phyloP scores from a whole-genome alignment of 2,888 invertebrate genomes.

The Antheraea assamensis region DNA sequence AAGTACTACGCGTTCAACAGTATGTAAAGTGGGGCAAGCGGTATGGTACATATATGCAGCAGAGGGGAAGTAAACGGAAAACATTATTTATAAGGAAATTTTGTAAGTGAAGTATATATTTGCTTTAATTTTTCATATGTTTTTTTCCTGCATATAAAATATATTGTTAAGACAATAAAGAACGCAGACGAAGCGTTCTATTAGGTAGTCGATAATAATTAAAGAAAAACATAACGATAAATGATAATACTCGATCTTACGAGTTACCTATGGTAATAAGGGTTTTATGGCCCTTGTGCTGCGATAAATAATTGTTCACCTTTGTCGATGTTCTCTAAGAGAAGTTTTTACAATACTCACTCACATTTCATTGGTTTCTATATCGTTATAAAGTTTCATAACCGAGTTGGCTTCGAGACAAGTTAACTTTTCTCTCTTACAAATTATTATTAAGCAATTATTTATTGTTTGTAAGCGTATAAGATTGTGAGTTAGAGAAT shows the following conservation, averaged over 20 bases:
- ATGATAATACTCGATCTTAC: slow-evolving; percentile 26
- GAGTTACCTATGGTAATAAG: slow-evolving; percentile 32
- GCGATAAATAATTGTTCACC: slow-evolving; percentile 52
- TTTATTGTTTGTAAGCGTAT: slow-evolving; percentile 34
- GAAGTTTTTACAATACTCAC: slow-evolving; percentile 55
- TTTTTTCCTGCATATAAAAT: too few relatives aligned
- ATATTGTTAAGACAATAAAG: too few relatives aligned
- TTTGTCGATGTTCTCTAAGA: slow-evolving; percentile 47
- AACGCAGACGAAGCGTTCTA: too few relatives aligned
- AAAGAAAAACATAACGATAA: not conserved
- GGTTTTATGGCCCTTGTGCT: slow-evolving; percentile 42
- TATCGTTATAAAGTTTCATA: slow-evolving; percentile 50
- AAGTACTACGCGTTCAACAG: too few relatives aligned
- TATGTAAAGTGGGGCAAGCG: too few relatives aligned
- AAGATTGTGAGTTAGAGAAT: slow-evolving; percentile 21
- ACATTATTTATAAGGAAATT: too few relatives aligned
- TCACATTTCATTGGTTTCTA: slow-evolving; percentile 54
- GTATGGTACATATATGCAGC: too few relatives aligned
- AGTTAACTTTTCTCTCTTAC: slow-evolving; percentile 27
- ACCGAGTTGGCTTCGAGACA: slow-evolving; percentile 40
- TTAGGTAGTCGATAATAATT: not conserved
- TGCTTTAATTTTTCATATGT: too few relatives aligned
- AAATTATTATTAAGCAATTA: slow-evolving; percentile 26
- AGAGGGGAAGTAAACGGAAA: too few relatives aligned
- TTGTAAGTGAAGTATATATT: too few relatives aligned